Base-by-base conservation (phyloP, 2,113 vertebrate genomes). In the Oncorhynchus masou region DNA sequence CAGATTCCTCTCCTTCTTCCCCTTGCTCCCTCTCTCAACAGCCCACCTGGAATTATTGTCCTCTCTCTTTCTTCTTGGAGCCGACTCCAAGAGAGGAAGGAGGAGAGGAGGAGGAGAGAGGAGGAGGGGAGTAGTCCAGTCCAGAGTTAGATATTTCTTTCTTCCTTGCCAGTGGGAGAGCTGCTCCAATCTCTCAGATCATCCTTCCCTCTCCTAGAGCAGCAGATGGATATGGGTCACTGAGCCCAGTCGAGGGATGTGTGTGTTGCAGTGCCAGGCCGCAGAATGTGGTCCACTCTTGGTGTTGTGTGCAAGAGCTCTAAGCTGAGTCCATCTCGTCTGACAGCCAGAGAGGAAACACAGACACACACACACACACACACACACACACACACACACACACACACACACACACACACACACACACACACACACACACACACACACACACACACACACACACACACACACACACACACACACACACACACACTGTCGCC, bases 101-200 rank as follows among this genome's bases (percentile, higher is more conserved):
- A 11, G 24, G 65, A 12, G 24, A 70, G 65, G 31, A 25, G 48
- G 15, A 51, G 29, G 5, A 4, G 65, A 67, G 65, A 13, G 66
- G 16, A 15, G 15, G 51, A 54, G 16, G 16, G 16, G 51, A 54
- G 16, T 4, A 54, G 51, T 19, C 3, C 51, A 19, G 51, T 51
- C 11, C 49, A 13, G 15, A 51, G 49, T 51, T 54, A 54, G 51
- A 54, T 54, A 54, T 16, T 54, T 54, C 51, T 19, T 54, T 4
- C 51, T 54, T 54, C 51, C 5, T 54, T 54, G 12, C 15, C 51
- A 54, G 16, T 54, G 51, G 51, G 16, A 19, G 16, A 19, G 4
- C 5, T 31, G 9, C 24, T 62, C 72, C 67, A 69, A 49, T 81
- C 77, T 81, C 57, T 60, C 75, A 75, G 74, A 84, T 88, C 75